Evolutionary conservation across 2,797 vertebrate genomes (phyloP).

Genomic region (Hydrolagus colliei): DNA sequence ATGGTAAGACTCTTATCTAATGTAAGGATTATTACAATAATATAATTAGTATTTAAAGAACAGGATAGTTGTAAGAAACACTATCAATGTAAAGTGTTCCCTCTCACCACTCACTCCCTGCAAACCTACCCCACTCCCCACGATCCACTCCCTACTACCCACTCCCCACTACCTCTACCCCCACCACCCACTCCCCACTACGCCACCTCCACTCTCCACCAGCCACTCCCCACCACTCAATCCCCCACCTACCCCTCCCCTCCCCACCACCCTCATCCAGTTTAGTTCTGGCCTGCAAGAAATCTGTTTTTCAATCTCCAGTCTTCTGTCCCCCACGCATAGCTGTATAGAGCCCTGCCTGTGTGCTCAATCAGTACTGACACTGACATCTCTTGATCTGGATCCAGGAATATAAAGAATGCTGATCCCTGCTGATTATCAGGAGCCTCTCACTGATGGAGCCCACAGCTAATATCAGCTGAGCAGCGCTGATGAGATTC

Average conservation of each 20-base stretch:
- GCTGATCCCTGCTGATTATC: constrained; percentile 19
- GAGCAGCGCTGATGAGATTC: not conserved
- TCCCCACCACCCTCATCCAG: not conserved
- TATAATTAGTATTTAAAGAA: too few species aligned
- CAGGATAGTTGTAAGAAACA: too few species aligned
- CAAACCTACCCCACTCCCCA: too few species aligned
- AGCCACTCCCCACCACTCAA: too few species aligned
- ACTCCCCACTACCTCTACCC: not conserved
- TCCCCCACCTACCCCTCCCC: too few species aligned
- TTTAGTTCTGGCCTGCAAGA: not conserved
- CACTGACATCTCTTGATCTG: constrained; percentile 16
- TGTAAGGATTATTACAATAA: too few species aligned
- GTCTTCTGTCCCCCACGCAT: too few species aligned
- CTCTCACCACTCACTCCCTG: too few species aligned
- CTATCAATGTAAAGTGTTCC: too few species aligned
- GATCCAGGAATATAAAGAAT: not conserved
- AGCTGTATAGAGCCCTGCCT: not conserved
- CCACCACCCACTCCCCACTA: too few species aligned
- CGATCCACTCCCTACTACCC: too few species aligned
- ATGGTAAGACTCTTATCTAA: too few species aligned
- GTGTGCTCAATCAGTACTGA: not conserved
- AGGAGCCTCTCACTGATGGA: not conserved
- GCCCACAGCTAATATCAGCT: not conserved
- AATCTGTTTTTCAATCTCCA: constrained; percentile 20
- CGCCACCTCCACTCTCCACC: not conserved